These are phyloP conservation scores for Holocentrus rufus DNA, from an alignment of 2,797 vertebrate species.

Conservation along the genomic window DNA sequence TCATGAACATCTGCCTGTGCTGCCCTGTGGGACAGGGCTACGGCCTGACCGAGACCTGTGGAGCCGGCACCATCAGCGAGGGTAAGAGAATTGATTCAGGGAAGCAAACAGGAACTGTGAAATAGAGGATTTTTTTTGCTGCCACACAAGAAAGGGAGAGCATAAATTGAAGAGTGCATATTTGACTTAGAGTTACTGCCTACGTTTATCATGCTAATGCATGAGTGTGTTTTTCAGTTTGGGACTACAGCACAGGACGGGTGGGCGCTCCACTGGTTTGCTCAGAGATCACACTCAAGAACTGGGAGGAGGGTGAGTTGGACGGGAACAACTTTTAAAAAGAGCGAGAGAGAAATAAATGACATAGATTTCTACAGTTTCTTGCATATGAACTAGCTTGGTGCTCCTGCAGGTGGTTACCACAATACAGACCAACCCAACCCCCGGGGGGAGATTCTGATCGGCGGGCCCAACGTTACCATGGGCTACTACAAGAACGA, in stretches of 20 bases:
- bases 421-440: conserved; percentile 92
- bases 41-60: conserved; percentile 95
- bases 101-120: background rate
- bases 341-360: background rate
- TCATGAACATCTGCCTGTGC: conserved; percentile 99
- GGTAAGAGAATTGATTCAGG: conserved; percentile 75
- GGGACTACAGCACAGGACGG: conserved; percentile 95
- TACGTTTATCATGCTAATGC: background rate
- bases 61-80: conserved; percentile 94
- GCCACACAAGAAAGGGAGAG: background rate
- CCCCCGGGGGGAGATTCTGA: conserved; percentile 93
- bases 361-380: too few species aligned
- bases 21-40: conserved; percentile 98
- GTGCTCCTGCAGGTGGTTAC: conserved; percentile 86
- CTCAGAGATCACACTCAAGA: conserved; percentile 91
- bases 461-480: conserved; percentile 94
- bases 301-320: conserved; percentile 95
- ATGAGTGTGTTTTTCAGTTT: conserved; percentile 80
- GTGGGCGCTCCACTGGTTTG: conserved; percentile 96
- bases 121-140: background rate
- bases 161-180: background rate
- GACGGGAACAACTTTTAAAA: background rate
- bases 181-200: background rate
- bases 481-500: conserved; percentile 97
- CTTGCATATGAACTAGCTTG: conserved; percentile 1